phyloP scores from a whole-genome alignment of 2,888 invertebrate genomes.

The Malacosoma neustria region DNA sequence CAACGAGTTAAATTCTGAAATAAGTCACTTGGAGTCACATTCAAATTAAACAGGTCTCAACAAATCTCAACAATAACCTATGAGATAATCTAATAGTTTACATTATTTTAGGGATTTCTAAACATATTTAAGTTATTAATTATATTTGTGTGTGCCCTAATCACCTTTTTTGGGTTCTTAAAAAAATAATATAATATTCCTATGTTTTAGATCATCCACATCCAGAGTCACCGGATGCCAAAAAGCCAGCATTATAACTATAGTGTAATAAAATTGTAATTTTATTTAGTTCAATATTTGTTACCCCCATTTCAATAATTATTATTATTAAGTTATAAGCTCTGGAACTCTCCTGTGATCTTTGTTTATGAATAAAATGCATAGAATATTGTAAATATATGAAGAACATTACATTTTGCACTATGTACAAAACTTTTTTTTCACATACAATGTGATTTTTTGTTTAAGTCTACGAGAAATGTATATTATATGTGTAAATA shows the following conservation, averaged over 20 bases:
- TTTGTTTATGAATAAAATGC: conserved; percentile 50
- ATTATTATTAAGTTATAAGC: conserved; percentile 32
- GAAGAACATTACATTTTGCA: conserved; percentile 16
- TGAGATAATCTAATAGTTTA: too few species aligned
- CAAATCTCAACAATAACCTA: too few species aligned
- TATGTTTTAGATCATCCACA: conserved; percentile 61
- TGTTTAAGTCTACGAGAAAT: conserved; percentile 16
- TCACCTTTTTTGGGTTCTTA: too few species aligned
- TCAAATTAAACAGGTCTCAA: too few species aligned
- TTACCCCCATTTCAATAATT: conserved; percentile 48
- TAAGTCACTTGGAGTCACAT: too few species aligned
- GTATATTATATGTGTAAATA: conserved; percentile 26
- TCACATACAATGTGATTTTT: conserved; percentile 31
- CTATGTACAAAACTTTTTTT: conserved; percentile 17
- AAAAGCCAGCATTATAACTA: conserved; percentile 69
- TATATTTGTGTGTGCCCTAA: too few species aligned
- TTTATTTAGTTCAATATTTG: conserved; percentile 42
- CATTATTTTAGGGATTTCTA: too few species aligned
- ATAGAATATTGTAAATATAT: conserved; percentile 23
- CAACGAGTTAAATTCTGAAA: too few species aligned
- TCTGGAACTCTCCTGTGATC: conserved; percentile 75
- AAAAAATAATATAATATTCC: too few species aligned
- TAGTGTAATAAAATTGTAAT: conserved; percentile 30
- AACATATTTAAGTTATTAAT: too few species aligned
- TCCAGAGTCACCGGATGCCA: conserved; percentile 67